These are phyloP conservation scores for Ophraella communa DNA, from an alignment of 2,888 invertebrate species.

Conservation along the genomic window DNA sequence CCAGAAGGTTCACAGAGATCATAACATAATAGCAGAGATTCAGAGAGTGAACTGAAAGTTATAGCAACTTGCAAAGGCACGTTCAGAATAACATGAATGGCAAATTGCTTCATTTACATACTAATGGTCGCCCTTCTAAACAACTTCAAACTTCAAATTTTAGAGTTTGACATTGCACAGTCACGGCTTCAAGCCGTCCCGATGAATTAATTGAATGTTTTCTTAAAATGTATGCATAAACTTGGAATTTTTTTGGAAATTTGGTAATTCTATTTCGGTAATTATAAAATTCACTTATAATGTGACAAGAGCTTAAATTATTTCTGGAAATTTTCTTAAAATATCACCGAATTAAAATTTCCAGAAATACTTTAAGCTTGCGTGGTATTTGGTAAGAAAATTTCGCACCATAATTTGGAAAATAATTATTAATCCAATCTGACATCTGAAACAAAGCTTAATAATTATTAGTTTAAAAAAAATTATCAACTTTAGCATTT, in stretches of 20 bases:
- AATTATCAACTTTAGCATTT: too few relatives aligned
- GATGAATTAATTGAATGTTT: slow-evolving; percentile 43
- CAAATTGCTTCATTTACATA: slow-evolving; percentile 54
- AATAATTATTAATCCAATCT: too few relatives aligned
- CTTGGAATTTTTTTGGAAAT: slow-evolving; percentile 5
- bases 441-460: too few relatives aligned
- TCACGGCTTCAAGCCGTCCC: slow-evolving; percentile 39
- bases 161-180: slow-evolving; percentile 46
- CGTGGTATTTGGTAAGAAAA: too few relatives aligned
- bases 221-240: slow-evolving; percentile 23
- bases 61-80: slow-evolving; percentile 55
- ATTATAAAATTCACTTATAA: too few relatives aligned
- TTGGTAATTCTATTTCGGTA: background rate
- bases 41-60: slow-evolving; percentile 45
- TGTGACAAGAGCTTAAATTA: too few relatives aligned
- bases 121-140: slow-evolving; percentile 41
- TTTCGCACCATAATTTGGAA: too few relatives aligned
- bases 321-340: too few relatives aligned
- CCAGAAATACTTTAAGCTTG: too few relatives aligned
- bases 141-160: slow-evolving; percentile 25
- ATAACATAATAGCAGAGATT: slow-evolving; percentile 36
- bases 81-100: slow-evolving; percentile 57
- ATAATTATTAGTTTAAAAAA: too few relatives aligned
- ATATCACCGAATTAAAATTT: too few relatives aligned
- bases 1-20: slow-evolving; percentile 19